Evolutionary conservation across 2,113 vertebrate genomes (phyloP).

Genomic region (zebrafish (Danio rerio)): DNA sequence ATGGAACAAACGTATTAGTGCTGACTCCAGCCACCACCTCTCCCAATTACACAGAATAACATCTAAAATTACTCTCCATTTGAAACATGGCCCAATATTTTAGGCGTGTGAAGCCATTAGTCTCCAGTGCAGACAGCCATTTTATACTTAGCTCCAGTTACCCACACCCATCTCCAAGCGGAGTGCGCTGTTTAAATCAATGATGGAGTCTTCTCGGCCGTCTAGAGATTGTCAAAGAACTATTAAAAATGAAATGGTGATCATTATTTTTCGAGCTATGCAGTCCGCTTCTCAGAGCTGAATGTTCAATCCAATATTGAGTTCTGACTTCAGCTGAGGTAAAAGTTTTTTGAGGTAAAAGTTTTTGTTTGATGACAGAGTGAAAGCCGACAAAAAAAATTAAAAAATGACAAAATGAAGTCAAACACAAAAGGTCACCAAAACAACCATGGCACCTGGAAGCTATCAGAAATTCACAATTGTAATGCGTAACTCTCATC

Average conservation of each 20-base stretch:
- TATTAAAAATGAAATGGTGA: constrained; percentile 30
- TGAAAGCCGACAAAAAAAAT: not conserved
- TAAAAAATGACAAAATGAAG: constrained; percentile 4
- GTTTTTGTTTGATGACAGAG: constrained; percentile 10
- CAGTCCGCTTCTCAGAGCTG: not conserved
- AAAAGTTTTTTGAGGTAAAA: not conserved
- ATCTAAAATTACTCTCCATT: constrained; percentile 25
- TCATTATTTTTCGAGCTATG: constrained; percentile 20
- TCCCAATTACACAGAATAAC: constrained; percentile 22
- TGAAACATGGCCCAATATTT: constrained; percentile 26
- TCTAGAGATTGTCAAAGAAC: constrained; percentile 19
- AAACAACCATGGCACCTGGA: not conserved
- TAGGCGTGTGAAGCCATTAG: constrained; percentile 34
- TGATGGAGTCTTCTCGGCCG: constrained; percentile 17
- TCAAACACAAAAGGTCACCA: constrained; percentile 5
- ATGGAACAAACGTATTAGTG: constrained; percentile 15
- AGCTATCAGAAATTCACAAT: not conserved
- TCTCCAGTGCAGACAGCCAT: constrained; percentile 18
- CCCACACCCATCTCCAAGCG: constrained; percentile 11
- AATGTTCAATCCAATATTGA: constrained; percentile 1
- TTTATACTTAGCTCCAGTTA: constrained; percentile 13
- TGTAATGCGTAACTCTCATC: not conserved
- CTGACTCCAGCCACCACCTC: not conserved
- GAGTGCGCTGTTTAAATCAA: constrained; percentile 21
- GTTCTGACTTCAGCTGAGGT: not conserved